These are phyloP conservation scores for Moxostoma hubbsi DNA, from an alignment of 2,797 vertebrate genomes.

Conservation along the genomic window DNA sequence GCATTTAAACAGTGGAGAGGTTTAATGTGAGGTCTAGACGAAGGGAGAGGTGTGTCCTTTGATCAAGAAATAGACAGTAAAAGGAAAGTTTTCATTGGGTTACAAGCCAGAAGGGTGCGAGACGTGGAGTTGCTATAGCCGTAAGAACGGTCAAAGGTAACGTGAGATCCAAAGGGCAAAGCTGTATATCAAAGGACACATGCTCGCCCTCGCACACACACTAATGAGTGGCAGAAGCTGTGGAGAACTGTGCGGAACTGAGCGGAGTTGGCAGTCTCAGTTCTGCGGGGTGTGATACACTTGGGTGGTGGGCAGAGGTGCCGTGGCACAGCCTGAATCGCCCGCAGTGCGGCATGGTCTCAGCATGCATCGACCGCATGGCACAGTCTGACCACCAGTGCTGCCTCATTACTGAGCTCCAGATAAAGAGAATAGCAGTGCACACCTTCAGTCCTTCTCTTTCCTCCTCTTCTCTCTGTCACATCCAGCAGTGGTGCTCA, in stretches of 20 bases:
- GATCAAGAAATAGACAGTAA: neutral
- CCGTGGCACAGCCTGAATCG: neutral
- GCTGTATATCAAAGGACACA: constrained; percentile 22
- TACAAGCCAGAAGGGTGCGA: neutral
- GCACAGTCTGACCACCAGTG: neutral
- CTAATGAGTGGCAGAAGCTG: constrained; percentile 23
- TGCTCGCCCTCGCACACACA: neutral
- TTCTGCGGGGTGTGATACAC: constrained; percentile 26
- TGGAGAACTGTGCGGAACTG: neutral
- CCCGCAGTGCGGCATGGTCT: constrained; percentile 35
- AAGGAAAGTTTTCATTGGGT: constrained; percentile 12
- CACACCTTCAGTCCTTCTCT: constrained; percentile 5
- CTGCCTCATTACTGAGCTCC: constrained; percentile 33
- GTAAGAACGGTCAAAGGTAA: constrained; percentile 7
- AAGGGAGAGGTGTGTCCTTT: neutral
- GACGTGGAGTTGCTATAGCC: constrained; percentile 3
- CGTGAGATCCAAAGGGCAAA: neutral
- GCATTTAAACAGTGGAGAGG: neutral
- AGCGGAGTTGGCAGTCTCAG: constrained; percentile 33
- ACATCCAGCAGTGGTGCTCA: neutral
- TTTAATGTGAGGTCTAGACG: neutral
- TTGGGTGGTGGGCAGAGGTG: neutral
- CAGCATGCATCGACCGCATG: neutral
- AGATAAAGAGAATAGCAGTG: constrained; percentile 16
- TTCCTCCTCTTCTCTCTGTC: neutral